Percentiles rank a stretch among this genome's conserved stretches.
Conservation (phyloP, 30 jellyfish, hydroid and myxozoan genomes). For the Nemopilema nomurai region DNA sequence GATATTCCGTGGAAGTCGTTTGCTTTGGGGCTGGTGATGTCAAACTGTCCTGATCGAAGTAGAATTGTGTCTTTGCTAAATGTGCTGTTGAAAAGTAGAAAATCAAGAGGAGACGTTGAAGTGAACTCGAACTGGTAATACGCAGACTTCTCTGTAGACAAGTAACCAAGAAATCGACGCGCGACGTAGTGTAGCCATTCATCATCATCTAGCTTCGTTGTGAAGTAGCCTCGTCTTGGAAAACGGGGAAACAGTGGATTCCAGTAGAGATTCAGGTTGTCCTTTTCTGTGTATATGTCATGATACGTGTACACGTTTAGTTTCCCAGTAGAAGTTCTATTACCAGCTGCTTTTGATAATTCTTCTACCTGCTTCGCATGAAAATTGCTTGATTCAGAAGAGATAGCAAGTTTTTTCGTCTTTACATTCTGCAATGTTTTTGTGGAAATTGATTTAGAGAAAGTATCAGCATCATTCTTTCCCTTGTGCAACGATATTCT, state of each 20-base stretch:
- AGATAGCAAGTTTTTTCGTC: too few relatives aligned
- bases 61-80: background rate
- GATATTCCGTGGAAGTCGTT: background rate
- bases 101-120: constrained; percentile 57
- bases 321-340: constrained; percentile 18
- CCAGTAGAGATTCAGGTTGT: constrained; percentile 54
- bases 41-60: background rate
- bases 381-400: background rate
- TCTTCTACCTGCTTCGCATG: background rate
- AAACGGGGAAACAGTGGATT: constrained; percentile 73
- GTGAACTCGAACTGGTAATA: constrained; percentile 48
- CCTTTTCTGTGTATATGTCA: constrained; percentile 56
- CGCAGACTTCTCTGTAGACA: constrained; percentile 43
- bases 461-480: too few relatives aligned
- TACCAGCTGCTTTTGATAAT: background rate
- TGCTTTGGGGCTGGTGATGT: constrained; percentile 5
- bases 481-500: too few relatives aligned
- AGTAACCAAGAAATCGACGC: constrained; percentile 61
- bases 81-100: constrained; percentile 19
- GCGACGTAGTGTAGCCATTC: constrained; percentile 15
- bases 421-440: too few relatives aligned
- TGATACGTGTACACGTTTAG: constrained; percentile 67
- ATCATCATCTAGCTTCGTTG: constrained; percentile 55
- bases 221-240: constrained; percentile 61
- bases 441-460: too few relatives aligned